Percentiles rank a stretch among this genome's conserved stretches.
Evolutionary conservation across 2,888 invertebrate genomes (phyloP).

Genomic region (Tineola bisselliella): DNA sequence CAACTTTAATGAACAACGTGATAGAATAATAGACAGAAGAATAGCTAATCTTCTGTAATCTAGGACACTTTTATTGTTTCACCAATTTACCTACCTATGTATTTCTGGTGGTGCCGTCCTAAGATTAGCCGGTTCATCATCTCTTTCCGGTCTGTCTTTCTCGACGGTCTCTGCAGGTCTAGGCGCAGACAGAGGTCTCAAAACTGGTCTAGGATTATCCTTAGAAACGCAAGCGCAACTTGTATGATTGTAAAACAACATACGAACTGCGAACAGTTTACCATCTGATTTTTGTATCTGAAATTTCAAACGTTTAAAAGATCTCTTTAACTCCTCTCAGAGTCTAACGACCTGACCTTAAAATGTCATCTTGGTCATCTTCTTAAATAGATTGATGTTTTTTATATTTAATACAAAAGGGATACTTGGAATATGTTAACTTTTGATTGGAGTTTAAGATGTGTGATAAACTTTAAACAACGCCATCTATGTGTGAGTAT

Average conservation of each 20-base stretch:
- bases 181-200: slow-evolving; percentile 22
- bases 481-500: no score
- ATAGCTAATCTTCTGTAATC: background rate
- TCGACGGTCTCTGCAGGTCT: slow-evolving; percentile 14
- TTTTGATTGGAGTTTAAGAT: no score
- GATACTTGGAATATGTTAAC: no score
- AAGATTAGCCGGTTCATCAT: slow-evolving; percentile 10
- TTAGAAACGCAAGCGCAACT: slow-evolving; percentile 48
- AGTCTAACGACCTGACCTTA: no score
- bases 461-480: no score
- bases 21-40: background rate
- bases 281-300: slow-evolving; percentile 49
- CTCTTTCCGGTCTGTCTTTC: background rate
- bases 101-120: slow-evolving; percentile 4
- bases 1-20: no score
- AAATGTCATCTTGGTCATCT: no score
- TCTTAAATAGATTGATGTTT: no score
- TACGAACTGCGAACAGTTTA: slow-evolving; percentile 33
- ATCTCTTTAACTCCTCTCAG: no score
- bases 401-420: no score
- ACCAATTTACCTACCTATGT: background rate
- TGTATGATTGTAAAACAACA: slow-evolving; percentile 57
- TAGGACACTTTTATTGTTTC: background rate
- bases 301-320: slow-evolving; percentile 16
- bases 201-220: slow-evolving; percentile 23